These are phyloP conservation scores for Zonitis immaculata DNA, from an alignment of 2,888 invertebrate genomes.

Conservation along the genomic window DNA sequence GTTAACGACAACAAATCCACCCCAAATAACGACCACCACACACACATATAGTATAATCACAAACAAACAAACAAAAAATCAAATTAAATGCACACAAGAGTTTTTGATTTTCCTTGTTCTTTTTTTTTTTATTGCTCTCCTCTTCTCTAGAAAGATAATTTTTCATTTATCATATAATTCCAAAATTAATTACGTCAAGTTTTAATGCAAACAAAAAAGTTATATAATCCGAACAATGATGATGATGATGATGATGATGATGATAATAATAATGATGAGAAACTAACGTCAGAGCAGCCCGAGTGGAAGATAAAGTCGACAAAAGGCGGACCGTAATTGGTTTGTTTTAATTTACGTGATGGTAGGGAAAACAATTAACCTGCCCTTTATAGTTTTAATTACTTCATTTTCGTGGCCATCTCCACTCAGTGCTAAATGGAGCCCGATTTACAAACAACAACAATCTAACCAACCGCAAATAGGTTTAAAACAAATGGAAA, in stretches of 20 bases:
- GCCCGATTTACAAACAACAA: constrained; percentile 35
- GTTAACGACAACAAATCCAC: constrained; percentile 23
- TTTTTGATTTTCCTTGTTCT: not conserved
- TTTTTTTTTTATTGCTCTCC: too few relatives aligned
- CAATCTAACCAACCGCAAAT: not conserved
- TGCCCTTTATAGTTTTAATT: constrained; percentile 72
- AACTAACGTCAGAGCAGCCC: constrained; percentile 17
- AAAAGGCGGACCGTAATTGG: constrained; percentile 49
- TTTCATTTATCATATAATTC: not conserved
- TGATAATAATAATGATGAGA: constrained; percentile 16
- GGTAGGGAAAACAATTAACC: constrained; percentile 61
- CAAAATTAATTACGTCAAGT: constrained; percentile 2
- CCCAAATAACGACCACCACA: not conserved
- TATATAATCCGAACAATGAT: not conserved
- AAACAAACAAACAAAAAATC: too few relatives aligned
- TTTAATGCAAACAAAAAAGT: not conserved
- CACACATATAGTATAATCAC: not conserved
- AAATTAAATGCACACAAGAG: not conserved
- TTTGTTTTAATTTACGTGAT: constrained; percentile 51
- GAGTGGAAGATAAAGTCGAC: constrained; percentile 35
- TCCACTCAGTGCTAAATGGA: constrained; percentile 41
- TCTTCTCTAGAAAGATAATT: not conserved
- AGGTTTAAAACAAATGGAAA: too few relatives aligned
- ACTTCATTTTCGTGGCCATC: constrained; percentile 66
- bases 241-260: constrained; percentile 12